Conservation (phyloP, 2,797 vertebrate genomes). For the Xyrichtys novacula region DNA sequence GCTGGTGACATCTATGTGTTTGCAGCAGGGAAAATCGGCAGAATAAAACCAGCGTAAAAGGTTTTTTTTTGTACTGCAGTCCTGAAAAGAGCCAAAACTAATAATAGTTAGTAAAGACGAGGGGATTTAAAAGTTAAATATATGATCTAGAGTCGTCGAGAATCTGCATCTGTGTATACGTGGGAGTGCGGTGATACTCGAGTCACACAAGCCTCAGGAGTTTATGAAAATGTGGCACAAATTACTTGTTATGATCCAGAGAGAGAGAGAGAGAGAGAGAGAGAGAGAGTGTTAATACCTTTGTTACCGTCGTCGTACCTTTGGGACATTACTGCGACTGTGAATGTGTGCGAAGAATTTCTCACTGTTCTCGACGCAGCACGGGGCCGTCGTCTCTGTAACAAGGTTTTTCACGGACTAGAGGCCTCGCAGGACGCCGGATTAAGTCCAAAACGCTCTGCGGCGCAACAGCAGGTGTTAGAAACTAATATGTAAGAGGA, state of each 20-base stretch:
- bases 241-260: conserved; percentile 28
- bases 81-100: conserved; percentile 12
- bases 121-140: conserved; percentile 48
- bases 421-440: conserved; percentile 15
- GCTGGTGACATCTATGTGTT: conserved; percentile 2
- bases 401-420: conserved; percentile 43
- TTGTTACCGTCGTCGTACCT: conserved; percentile 26
- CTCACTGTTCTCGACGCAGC: conserved; percentile 22
- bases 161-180: background rate
- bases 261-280: conserved; percentile 6
- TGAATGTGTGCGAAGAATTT: conserved; percentile 18
- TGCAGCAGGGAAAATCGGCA: background rate
- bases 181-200: conserved; percentile 17
- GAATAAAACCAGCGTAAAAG: no score
- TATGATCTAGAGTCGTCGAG: conserved; percentile 24
- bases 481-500: conserved; percentile 10
- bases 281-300: conserved; percentile 29
- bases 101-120: conserved; percentile 15
- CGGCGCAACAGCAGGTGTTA: background rate
- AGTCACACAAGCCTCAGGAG: conserved; percentile 43
- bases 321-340: conserved; percentile 37
- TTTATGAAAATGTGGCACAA: conserved; percentile 45
- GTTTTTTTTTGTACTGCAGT: no score
- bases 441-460: conserved; percentile 9
- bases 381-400: conserved; percentile 28